Percentiles rank a stretch among this genome's conserved stretches.
Evolutionary conservation across 2,797 vertebrate genomes (phyloP).

Genomic region (Chelmon rostratus): DNA sequence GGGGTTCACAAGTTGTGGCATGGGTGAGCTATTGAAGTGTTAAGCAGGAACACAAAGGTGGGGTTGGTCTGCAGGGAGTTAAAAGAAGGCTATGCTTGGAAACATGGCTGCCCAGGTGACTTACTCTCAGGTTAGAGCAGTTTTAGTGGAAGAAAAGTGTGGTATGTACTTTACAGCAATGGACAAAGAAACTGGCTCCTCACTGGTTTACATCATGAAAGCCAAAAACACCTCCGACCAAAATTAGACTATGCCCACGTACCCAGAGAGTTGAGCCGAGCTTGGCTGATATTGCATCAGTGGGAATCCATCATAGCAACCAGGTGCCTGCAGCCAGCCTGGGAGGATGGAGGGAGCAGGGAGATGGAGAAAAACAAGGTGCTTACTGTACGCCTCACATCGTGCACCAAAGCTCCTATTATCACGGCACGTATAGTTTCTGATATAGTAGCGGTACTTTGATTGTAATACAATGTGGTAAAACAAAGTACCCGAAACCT

Average conservation of each 20-base stretch:
- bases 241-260: slow-evolving; percentile 33
- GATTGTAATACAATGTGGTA: background rate
- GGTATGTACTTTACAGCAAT: background rate
- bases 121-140: background rate
- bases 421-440: background rate
- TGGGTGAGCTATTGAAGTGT: slow-evolving; percentile 63
- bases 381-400: background rate
- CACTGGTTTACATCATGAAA: background rate
- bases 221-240: slow-evolving; percentile 39
- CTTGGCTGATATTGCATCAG: slow-evolving; percentile 82
- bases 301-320: slow-evolving; percentile 78
- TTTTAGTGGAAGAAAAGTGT: background rate
- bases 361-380: slow-evolving; percentile 61
- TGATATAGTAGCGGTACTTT: background rate
- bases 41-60: slow-evolving; percentile 63
- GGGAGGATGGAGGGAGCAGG: slow-evolving; percentile 43
- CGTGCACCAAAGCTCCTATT: background rate
- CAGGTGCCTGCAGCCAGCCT: slow-evolving; percentile 56
- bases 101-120: slow-evolving; percentile 6
- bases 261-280: slow-evolving; percentile 63
- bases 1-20: slow-evolving; percentile 49
- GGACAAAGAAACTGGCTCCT: background rate
- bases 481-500: slow-evolving; percentile 26
- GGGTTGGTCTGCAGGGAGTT: slow-evolving; percentile 41
- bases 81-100: slow-evolving; percentile 27